A percentile compares a stretch with the other conserved stretches of the same genome.
Evolutionary conservation across 2,888 invertebrate genomes (phyloP).

Genomic region (Conistra vaccinii): DNA sequence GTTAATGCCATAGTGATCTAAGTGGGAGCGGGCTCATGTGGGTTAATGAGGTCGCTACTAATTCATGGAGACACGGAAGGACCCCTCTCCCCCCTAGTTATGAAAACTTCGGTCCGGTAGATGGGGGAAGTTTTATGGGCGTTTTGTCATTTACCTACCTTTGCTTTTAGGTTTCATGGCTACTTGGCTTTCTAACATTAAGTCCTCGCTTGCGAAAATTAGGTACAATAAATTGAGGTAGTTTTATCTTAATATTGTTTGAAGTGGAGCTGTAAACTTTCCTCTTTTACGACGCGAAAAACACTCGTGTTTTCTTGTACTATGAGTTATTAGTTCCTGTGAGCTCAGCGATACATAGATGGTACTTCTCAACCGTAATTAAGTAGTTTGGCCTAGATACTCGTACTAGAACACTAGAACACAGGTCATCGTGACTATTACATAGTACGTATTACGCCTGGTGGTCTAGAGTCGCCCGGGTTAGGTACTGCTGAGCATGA

Average conservation of each 20-base stretch:
- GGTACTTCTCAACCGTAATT: slow-evolving; percentile 3
- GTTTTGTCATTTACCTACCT: slow-evolving; percentile 72
- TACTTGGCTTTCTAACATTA: slow-evolving; percentile 67
- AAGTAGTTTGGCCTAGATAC: slow-evolving; percentile 19
- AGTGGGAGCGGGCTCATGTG: slow-evolving; percentile 80
- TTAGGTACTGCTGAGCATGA: background rate
- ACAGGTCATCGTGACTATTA: background rate
- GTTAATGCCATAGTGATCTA: slow-evolving; percentile 85
- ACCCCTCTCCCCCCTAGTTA: slow-evolving; percentile 72
- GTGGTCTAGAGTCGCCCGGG: too few species aligned
- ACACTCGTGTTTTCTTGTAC: slow-evolving; percentile 28
- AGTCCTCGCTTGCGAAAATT: slow-evolving; percentile 64
- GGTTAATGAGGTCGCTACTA: slow-evolving; percentile 88
- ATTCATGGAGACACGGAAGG: slow-evolving; percentile 84
- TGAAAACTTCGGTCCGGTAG: slow-evolving; percentile 74
- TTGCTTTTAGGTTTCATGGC: slow-evolving; percentile 73
- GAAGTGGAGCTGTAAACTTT: slow-evolving; percentile 38
- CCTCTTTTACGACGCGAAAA: slow-evolving; percentile 27
- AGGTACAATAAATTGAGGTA: slow-evolving; percentile 63
- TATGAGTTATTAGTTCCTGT: slow-evolving; percentile 22
- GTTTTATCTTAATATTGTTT: slow-evolving; percentile 53
- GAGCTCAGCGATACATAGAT: slow-evolving; percentile 6
- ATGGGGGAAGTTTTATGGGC: slow-evolving; percentile 72
- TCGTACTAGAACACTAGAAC: background rate
- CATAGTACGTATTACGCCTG: background rate